Evolutionary conservation across 2,888 invertebrate species (phyloP).

Genomic region (Mechanitis messenoides): DNA sequence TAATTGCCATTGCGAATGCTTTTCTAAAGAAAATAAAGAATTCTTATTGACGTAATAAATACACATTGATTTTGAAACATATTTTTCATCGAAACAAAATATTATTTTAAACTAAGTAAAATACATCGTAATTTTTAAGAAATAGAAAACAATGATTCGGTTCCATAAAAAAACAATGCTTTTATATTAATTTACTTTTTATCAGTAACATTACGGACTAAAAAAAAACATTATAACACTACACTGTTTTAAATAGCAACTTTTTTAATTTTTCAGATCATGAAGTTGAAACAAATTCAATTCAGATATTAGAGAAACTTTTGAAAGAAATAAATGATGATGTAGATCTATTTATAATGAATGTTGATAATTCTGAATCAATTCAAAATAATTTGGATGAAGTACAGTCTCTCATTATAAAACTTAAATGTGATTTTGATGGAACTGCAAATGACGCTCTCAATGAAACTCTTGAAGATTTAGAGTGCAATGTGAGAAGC

Average conservation of each 20-base stretch:
- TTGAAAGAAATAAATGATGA: constrained; percentile 53
- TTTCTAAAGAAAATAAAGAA: too few relatives aligned
- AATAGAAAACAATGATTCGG: too few relatives aligned
- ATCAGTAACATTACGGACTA: too few relatives aligned
- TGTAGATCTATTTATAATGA: constrained; percentile 38
- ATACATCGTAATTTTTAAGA: too few relatives aligned
- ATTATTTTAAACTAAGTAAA: too few relatives aligned
- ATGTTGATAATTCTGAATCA: constrained; percentile 45
- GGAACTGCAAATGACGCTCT: constrained; percentile 54
- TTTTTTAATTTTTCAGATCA: constrained; percentile 34
- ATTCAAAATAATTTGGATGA: constrained; percentile 61
- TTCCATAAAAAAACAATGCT: too few relatives aligned
- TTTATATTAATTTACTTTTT: too few relatives aligned
- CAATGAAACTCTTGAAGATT: constrained; percentile 69
- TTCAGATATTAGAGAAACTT: constrained; percentile 47
- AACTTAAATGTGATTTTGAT: constrained; percentile 61
- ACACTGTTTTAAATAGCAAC: neutral
- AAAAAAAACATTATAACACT: neutral
- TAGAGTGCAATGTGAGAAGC: constrained; percentile 72
- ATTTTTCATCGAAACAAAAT: too few relatives aligned
- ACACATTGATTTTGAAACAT: too few relatives aligned
- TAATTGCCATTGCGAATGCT: too few relatives aligned
- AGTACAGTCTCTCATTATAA: constrained; percentile 66
- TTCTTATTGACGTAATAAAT: too few relatives aligned
- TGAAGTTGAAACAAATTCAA: constrained; percentile 36